Evolutionary conservation across 2,797 vertebrate genomes (phyloP), one percentile per base, ranked within the genome.

Genomic region (Centropyge bicolor): DNA sequence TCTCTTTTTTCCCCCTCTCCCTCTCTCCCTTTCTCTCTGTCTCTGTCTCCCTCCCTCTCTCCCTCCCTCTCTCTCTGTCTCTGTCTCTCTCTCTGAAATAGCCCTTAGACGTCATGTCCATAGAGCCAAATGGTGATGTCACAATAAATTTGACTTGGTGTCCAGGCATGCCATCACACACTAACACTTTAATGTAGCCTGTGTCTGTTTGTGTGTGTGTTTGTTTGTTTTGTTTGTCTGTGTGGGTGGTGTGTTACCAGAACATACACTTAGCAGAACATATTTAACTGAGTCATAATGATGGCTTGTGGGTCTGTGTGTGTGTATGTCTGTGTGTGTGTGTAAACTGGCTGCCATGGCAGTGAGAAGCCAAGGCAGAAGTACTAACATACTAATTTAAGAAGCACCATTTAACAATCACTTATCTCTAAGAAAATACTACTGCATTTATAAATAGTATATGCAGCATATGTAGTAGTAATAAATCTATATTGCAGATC

Each of bases 41-140:
- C 20, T 9, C 5, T n/a, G 35, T 51, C 41, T 66, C 40, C 52
- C 49, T 68, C 56, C 48, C 46, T 74, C 46, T 69, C 10, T 54
- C 52, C 20, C 19, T 27, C n/a, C 6, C 7, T 11, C 48, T 59
- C 52, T 65, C 51, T 49, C 20, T 66, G 60, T 55, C 12, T 31
- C 40, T 62, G 54, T 67, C 63, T 38, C 36, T 9, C 6, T 67
- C 64, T 27, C 71, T 75, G 78, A 82, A 62, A 56, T 67, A 67
- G 80, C 81, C 87, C 60, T 40, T 63, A 80, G 84, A 84, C 54
- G 46, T 86, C 84, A 67, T 70, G 72, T 86, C 81, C 70, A 80
- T 46, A 31, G 66, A 92, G 85, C 82, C 88, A 93, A 93, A 92
- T 63, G 74, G 70, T 81, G 86, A 86, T 89, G 89, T 86, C 89